Base-by-base conservation (phyloP, 2,797 vertebrate genomes). In the Parambassis ranga region DNA sequence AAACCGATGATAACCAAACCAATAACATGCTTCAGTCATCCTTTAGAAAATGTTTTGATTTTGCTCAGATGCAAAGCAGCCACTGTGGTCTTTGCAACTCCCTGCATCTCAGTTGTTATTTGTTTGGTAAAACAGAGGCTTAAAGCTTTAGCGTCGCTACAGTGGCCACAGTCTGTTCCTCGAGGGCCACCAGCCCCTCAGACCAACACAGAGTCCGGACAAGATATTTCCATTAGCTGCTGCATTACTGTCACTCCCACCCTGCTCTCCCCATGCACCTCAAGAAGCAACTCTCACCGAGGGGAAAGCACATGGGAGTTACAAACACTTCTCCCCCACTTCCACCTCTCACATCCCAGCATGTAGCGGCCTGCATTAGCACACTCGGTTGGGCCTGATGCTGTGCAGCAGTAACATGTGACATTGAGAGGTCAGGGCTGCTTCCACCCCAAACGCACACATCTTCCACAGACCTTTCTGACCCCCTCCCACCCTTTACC, bases 151-250 rank as follows among this genome's bases (percentile, higher is more conserved):
- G 50, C 58, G 65, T 65, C 51, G 7, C 43, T 64, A 37, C 51
- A 18, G 37, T 10, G 3, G 27, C 30, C 37, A 47, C 49, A 35
- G n/a, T 27, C 49, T 26, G 31, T 43, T 71, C 50, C 72, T 67
- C 35, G 19, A 36, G 61, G 65, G 44, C 47, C 46, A 10, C 42
- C 43, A 35, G 64, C 52, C 70, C 58, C 70, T 70, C 59, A 49
- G 63, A 65, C 75, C 75, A 73, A 72, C 61, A 41, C 53, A 1
- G 23, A 68, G 61, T 71, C 56, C 63, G 42, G 30, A 92, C 91
- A 92, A 86, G 91, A 92, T 43, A 91, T 92, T 90, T 92, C 92
- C 92, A 91, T 92, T 91, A 92, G 87, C 80, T 23, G 4, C 57
- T 58, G 48, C 78, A 75, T 82, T 76, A 73, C 67, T 70, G 69